These are phyloP conservation scores for Synanthedon myopaeformis DNA, from an alignment of 2,888 invertebrate genomes.

Conservation along the genomic window DNA sequence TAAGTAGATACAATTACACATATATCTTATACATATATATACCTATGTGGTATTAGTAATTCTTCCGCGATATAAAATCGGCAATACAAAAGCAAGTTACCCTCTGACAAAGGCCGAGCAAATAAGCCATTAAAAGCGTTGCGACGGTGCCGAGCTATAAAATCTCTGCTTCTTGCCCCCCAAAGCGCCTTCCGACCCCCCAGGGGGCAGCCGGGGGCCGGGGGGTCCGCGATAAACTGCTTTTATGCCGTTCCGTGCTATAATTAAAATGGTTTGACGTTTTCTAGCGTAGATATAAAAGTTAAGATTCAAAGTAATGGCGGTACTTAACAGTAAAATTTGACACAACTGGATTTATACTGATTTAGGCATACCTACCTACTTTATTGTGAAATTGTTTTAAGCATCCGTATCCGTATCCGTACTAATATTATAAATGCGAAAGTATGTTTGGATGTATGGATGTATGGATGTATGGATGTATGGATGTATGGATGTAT, in stretches of 20 bases:
- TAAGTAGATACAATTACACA: no score
- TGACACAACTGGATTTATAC: no score
- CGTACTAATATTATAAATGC: no score
- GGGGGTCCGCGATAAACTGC: conserved; percentile 54
- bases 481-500: no score
- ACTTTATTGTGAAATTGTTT: no score
- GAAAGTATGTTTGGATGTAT: no score
- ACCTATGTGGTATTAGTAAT: conserved; percentile 22
- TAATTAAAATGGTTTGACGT: conserved; percentile 64
- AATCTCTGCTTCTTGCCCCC: conserved; percentile 68
- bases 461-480: no score
- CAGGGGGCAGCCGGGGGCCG: conserved; percentile 15
- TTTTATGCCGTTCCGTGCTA: conserved; percentile 61
- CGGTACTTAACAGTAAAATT: background rate
- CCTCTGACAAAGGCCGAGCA: conserved; percentile 56
- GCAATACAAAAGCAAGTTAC: conserved; percentile 46
- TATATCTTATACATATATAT: background rate
- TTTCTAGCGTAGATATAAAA: conserved; percentile 48
- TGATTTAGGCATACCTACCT: no score
- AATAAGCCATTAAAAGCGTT: conserved; percentile 69
- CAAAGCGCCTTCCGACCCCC: conserved; percentile 17
- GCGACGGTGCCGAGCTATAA: conserved; percentile 63
- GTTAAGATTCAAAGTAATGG: conserved; percentile 16
- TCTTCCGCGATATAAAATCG: conserved; percentile 52
- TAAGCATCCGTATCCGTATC: no score